A percentile compares a stretch with the other conserved stretches of the same genome.
Evolutionary conservation across 2,113 vertebrate species (phyloP).

Genomic region (Capra hircus): DNA sequence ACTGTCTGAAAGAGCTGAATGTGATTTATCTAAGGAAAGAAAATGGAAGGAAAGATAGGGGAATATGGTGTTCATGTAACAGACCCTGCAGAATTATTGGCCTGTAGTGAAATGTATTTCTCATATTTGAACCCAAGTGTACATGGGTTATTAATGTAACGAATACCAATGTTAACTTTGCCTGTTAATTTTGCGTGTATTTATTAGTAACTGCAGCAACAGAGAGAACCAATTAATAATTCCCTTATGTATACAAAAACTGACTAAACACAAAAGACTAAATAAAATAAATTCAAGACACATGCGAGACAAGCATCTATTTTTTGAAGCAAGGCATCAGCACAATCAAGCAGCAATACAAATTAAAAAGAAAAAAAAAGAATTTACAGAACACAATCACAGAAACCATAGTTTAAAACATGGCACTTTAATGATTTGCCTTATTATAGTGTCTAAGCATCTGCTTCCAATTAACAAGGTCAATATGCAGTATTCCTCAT

Average conservation of each 20-base stretch:
- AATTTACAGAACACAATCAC: conserved; percentile 79
- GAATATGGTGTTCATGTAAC: not conserved
- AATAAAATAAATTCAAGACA: conserved; percentile 67
- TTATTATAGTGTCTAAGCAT: conserved; percentile 85
- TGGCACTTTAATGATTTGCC: conserved; percentile 76
- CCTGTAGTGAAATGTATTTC: not conserved
- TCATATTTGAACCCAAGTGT: not conserved
- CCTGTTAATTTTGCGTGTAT: not conserved
- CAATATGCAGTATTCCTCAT: conserved; percentile 80
- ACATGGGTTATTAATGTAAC: not conserved
- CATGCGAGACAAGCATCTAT: conserved; percentile 81
- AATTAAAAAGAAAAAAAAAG: conserved; percentile 20
- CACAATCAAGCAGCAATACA: conserved; percentile 74
- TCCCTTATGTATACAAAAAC: conserved; percentile 63
- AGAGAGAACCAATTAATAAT: conserved; percentile 82
- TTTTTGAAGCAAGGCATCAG: conserved; percentile 65
- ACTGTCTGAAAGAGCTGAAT: not conserved
- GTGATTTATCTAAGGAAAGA: not conserved
- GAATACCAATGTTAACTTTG: not conserved
- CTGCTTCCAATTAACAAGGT: conserved; percentile 75
- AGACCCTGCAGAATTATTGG: not conserved
- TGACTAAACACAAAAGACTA: conserved; percentile 63
- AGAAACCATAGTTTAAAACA: conserved; percentile 69
- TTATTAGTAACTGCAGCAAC: conserved; percentile 82
- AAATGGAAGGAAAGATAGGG: not conserved